A percentile compares a stretch with the other conserved stretches of the same genome.
Conservation (phyloP, 2,888 invertebrate genomes). For the Dynastes tityus region DNA sequence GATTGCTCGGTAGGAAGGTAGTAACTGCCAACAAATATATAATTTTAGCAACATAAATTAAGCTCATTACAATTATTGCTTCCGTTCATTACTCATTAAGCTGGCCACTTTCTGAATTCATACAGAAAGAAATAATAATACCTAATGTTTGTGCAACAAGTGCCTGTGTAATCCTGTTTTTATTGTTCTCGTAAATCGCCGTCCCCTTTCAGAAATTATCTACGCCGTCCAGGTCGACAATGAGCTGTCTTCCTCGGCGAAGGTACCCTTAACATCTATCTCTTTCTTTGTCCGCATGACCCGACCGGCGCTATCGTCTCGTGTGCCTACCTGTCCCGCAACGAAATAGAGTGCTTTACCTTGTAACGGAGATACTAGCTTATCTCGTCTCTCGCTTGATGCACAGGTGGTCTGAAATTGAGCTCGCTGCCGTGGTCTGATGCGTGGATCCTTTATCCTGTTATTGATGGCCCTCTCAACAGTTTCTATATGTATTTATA, state of each 20-base stretch:
- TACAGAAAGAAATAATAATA: slow-evolving; percentile 8
- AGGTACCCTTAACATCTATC: slow-evolving; percentile 18
- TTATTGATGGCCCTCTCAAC: slow-evolving; percentile 46
- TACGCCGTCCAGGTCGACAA: slow-evolving; percentile 19
- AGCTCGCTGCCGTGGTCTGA: slow-evolving; percentile 27
- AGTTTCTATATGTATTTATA: slow-evolving; percentile 44
- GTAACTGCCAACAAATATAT: too few species aligned
- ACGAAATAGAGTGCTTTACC: slow-evolving; percentile 45
- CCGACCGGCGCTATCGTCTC: slow-evolving; percentile 32
- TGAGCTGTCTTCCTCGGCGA: neutral
- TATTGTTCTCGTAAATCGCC: slow-evolving; percentile 40
- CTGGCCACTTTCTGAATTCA: too few species aligned
- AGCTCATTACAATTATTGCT: too few species aligned
- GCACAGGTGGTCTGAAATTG: slow-evolving; percentile 43
- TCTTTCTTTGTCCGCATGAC: slow-evolving; percentile 11
- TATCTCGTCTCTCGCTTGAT: slow-evolving; percentile 33
- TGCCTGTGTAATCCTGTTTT: slow-evolving; percentile 32
- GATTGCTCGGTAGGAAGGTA: too few species aligned
- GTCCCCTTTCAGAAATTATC: slow-evolving; percentile 30
- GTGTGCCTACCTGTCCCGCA: slow-evolving; percentile 39
- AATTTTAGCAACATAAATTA: too few species aligned
- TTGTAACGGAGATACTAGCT: slow-evolving; percentile 45
- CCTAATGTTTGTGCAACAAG: slow-evolving; percentile 26
- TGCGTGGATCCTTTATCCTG: slow-evolving; percentile 45
- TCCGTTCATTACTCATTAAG: too few species aligned